These are phyloP conservation scores for Periophthalmus modestus DNA, from an alignment of 2,113 vertebrate species.

Conservation along the genomic window DNA sequence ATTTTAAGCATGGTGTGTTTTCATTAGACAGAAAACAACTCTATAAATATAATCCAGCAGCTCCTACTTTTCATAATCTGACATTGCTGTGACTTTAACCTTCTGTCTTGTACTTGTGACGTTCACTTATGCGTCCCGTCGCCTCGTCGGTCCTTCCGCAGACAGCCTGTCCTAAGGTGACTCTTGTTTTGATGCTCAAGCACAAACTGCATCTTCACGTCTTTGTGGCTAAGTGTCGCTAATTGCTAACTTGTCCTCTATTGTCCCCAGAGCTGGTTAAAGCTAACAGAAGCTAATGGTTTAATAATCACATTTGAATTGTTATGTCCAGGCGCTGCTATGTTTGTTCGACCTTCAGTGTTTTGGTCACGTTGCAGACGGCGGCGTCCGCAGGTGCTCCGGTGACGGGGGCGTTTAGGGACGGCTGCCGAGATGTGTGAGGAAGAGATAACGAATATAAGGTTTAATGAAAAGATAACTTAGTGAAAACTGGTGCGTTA, in stretches of 20 bases:
- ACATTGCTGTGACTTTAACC: neutral
- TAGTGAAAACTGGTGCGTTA: no score
- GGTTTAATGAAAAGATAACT: neutral
- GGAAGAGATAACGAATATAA: neutral
- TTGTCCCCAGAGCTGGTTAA: neutral
- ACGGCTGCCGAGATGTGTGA: neutral
- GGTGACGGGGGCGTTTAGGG: neutral
- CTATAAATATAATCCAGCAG: neutral
- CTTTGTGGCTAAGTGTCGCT: neutral
- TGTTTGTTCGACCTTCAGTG: constrained; percentile 21
- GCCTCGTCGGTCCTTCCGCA: neutral
- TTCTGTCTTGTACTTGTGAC: neutral
- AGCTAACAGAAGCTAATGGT: constrained; percentile 1
- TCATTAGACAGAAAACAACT: neutral
- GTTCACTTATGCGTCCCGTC: neutral
- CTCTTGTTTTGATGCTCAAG: constrained; percentile 1
- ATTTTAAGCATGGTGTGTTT: neutral
- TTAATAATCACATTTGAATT: constrained; percentile 25
- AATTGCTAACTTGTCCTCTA: neutral
- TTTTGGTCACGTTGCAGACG: constrained; percentile 3
- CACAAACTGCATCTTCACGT: neutral
- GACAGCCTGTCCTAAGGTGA: constrained; percentile 5
- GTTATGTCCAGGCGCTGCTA: constrained; percentile 10
- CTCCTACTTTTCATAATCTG: neutral
- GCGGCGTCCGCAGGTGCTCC: constrained; percentile 6